Percentiles rank a stretch among this genome's conserved stretches.
Conservation (phyloP, 2,797 vertebrate genomes). For the Amphiprion clarkii region DNA sequence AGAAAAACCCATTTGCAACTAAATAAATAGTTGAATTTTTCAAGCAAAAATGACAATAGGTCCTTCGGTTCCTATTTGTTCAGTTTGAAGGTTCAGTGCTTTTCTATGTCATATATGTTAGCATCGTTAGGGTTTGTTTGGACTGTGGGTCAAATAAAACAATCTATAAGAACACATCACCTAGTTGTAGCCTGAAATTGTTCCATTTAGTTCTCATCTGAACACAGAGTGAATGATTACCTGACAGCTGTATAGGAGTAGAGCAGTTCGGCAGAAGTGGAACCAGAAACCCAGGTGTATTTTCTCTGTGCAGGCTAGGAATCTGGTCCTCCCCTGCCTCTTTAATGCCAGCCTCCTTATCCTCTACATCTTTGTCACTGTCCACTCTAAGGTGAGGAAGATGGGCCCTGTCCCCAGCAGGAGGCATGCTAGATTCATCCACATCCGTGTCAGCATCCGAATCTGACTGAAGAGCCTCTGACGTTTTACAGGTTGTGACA, state of each 20-base stretch:
- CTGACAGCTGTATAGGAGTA: conserved; percentile 71
- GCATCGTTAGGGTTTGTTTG: not conserved
- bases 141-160: not conserved
- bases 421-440: conserved; percentile 25
- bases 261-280: conserved; percentile 70
- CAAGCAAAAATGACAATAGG: not conserved
- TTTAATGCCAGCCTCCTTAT: conserved; percentile 26
- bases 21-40: not conserved
- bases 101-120: not conserved
- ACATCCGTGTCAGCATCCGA: conserved; percentile 58
- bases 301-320: conserved; percentile 36
- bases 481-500: not conserved
- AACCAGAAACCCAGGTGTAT: conserved; percentile 17
- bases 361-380: conserved; percentile 71
- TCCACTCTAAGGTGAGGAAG: conserved; percentile 22
- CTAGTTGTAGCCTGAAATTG: not conserved
- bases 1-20: no score
- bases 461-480: conserved; percentile 24
- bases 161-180: not conserved
- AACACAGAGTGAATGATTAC: conserved; percentile 49
- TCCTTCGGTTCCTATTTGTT: not conserved
- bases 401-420: not conserved
- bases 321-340: conserved; percentile 31
- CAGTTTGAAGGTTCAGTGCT: not conserved
- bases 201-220: not conserved